phyloP scores from a whole-genome alignment of 2,888 invertebrate species.

The Rapana venosa region DNA sequence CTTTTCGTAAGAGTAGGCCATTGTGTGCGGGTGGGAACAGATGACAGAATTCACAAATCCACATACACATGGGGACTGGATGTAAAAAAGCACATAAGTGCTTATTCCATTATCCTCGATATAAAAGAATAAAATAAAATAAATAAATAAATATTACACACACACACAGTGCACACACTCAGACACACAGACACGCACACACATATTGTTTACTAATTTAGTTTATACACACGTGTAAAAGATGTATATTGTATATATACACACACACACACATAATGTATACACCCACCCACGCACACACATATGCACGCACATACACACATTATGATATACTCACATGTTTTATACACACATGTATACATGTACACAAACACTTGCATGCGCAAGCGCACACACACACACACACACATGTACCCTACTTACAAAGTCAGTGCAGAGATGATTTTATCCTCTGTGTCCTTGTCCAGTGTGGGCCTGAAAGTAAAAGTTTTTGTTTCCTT shows the following conservation, averaged over 20 bases:
- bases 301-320: neutral
- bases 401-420: neutral
- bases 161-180: neutral
- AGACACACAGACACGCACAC: neutral
- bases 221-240: too few relatives aligned
- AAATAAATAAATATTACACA: neutral
- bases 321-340: neutral
- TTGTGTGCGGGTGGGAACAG: too few relatives aligned
- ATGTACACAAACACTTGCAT: neutral
- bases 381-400: neutral
- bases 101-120: too few relatives aligned
- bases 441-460: neutral
- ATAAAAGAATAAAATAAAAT: too few relatives aligned
- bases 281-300: neutral
- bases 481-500: too few relatives aligned
- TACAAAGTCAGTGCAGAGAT: constrained; percentile 5
- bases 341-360: neutral
- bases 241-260: neutral
- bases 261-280: neutral
- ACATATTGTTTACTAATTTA: too few relatives aligned
- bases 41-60: too few relatives aligned
- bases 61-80: too few relatives aligned
- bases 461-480: neutral
- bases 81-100: too few relatives aligned
- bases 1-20: too few relatives aligned